Conservation (phyloP, 2,113 vertebrate species). For the Tinamus guttatus region DNA sequence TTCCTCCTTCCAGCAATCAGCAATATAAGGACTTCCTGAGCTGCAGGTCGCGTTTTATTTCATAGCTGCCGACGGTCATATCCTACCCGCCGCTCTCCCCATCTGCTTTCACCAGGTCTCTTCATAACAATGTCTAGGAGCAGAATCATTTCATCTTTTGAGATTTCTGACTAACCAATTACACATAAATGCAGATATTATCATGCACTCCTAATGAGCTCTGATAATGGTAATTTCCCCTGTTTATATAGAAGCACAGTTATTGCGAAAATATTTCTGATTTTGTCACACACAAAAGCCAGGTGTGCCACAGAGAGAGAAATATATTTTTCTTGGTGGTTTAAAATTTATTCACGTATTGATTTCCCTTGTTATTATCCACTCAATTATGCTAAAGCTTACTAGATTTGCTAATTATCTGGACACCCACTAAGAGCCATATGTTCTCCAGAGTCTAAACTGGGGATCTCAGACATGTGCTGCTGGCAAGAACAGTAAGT, state of each 20-base stretch:
- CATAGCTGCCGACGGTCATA: background rate
- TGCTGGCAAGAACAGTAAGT: background rate
- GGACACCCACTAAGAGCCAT: background rate
- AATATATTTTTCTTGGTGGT: background rate
- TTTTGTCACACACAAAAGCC: background rate
- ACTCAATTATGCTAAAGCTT: background rate
- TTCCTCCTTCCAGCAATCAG: background rate
- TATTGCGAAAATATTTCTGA: background rate
- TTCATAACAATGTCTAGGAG: background rate
- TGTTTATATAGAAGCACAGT: background rate
- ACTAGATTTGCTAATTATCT: background rate
- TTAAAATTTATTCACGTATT: background rate
- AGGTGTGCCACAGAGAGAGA: background rate
- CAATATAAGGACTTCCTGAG: background rate
- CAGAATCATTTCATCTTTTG: background rate
- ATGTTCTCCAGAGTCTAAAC: background rate
- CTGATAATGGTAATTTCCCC: background rate
- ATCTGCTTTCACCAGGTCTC: background rate
- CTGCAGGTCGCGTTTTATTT: background rate
- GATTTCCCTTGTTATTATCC: background rate
- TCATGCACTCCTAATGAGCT: background rate
- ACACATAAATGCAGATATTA: background rate
- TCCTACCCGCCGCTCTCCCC: background rate
- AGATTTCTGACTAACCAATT: background rate
- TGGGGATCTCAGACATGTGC: background rate